phyloP scores from a whole-genome alignment of 2,113 vertebrate species.

The Poecile atricapillus region DNA sequence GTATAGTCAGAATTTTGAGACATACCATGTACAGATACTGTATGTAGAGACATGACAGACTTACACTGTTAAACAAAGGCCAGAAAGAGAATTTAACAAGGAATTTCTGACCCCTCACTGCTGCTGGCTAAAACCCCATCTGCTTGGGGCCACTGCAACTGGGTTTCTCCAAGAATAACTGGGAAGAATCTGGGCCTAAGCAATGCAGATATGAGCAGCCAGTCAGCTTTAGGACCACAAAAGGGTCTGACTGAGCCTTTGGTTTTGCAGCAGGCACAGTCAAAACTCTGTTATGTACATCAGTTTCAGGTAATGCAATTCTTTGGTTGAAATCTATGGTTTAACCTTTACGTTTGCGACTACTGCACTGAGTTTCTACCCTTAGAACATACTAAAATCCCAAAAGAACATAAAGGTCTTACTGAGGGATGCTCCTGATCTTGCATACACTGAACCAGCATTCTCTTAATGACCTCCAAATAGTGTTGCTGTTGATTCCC shows the following conservation, averaged over 20 bases:
- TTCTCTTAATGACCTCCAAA: slow-evolving; percentile 96
- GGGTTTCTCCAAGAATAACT: not conserved
- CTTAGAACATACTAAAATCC: not conserved
- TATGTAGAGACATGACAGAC: not conserved
- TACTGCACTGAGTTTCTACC: not conserved
- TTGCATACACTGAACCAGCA: slow-evolving; percentile 99
- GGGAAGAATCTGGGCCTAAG: not conserved
- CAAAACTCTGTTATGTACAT: not conserved
- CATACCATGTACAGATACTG: not conserved
- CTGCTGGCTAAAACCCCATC: not conserved
- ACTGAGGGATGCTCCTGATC: slow-evolving; percentile 93
- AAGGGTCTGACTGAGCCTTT: not conserved
- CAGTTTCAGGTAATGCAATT: not conserved
- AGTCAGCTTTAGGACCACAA: not conserved
- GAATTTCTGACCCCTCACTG: not conserved
- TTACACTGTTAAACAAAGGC: not conserved
- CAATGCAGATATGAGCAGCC: not conserved
- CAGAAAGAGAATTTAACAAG: not conserved
- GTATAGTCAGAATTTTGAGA: not conserved
- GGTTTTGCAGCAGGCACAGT: not conserved
- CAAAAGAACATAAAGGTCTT: not conserved
- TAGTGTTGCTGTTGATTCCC: slow-evolving; percentile 99
- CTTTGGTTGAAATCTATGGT: not conserved
- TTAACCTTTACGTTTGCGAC: not conserved
- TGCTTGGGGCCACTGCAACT: not conserved